A percentile compares a stretch with the other conserved stretches of the same genome.
These are phyloP conservation scores for Cheirogaleus major DNA, from an alignment of 2,797 vertebrate genomes.

Conservation along the genomic window DNA sequence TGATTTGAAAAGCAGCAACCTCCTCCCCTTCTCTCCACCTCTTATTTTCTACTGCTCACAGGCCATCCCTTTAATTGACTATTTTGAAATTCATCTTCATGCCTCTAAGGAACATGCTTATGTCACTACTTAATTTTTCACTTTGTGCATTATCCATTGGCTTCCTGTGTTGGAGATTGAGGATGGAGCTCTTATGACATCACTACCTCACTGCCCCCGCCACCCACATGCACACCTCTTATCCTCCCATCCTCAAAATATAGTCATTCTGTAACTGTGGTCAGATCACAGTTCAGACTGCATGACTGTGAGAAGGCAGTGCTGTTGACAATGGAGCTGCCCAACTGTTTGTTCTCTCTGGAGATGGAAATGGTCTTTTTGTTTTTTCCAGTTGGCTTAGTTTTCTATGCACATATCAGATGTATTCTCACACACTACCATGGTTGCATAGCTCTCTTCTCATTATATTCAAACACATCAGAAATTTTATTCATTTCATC, in stretches of 20 bases:
- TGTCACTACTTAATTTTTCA: neutral
- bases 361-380: neutral
- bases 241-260: neutral
- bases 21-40: too few species aligned
- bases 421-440: neutral
- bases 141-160: neutral
- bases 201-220: neutral
- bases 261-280: neutral
- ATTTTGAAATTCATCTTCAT: neutral
- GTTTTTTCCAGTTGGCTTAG: neutral
- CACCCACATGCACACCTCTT: too few species aligned
- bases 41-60: neutral
- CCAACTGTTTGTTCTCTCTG: neutral
- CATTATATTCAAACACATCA: neutral
- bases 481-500: neutral
- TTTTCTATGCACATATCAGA: neutral
- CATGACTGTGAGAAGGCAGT: neutral
- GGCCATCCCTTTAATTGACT: neutral
- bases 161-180: neutral
- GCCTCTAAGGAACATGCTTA: neutral
- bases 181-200: neutral
- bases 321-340: neutral
- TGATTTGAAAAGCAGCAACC: neutral
- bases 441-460: neutral
- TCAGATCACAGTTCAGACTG: neutral